phyloP scores from a whole-genome alignment of 30 jellyfish, hydroid and myxozoan genomes.

The Calvadosia cruxmelitensis region DNA sequence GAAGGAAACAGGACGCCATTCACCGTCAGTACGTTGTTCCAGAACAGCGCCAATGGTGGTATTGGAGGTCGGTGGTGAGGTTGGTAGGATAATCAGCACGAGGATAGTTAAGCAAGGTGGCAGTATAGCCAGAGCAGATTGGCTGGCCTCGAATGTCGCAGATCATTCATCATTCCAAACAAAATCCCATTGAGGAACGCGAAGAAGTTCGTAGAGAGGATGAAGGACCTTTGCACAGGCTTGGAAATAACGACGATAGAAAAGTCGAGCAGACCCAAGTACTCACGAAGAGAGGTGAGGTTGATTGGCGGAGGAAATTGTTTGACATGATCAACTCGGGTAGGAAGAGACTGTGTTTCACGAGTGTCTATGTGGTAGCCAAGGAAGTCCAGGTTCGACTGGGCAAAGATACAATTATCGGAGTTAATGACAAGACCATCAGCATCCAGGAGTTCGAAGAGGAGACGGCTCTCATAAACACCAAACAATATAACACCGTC shows the following conservation, averaged over 20 bases:
- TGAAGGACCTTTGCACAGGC: conserved; percentile 15
- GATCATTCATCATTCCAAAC: conserved; percentile 6
- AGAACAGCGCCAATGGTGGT: conserved; percentile 21
- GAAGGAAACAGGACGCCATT: conserved; percentile 25
- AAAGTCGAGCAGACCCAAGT: conserved; percentile 20
- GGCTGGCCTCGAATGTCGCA: conserved; percentile 8
- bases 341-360: conserved; percentile 7
- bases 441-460: conserved; percentile 13
- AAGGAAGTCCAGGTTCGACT: conserved; percentile 6
- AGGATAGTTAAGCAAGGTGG: too few species aligned
- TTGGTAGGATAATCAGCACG: too few species aligned
- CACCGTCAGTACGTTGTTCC: conserved; percentile 10
- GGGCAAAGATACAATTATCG: conserved; percentile 6
- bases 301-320: conserved; percentile 19
- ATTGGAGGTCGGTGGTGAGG: too few species aligned
- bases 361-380: conserved; percentile 4
- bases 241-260: conserved; percentile 35
- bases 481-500: too few species aligned
- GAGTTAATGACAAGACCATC: conserved; percentile 13
- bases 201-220: conserved; percentile 18
- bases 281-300: conserved; percentile 23
- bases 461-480: too few species aligned
- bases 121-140: conserved; percentile 9
- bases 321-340: not conserved
- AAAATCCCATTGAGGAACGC: not conserved